Evolutionary conservation across 1,140 invertebrate genomes (phyloP).

Genomic region (Mylabris phalerata): DNA sequence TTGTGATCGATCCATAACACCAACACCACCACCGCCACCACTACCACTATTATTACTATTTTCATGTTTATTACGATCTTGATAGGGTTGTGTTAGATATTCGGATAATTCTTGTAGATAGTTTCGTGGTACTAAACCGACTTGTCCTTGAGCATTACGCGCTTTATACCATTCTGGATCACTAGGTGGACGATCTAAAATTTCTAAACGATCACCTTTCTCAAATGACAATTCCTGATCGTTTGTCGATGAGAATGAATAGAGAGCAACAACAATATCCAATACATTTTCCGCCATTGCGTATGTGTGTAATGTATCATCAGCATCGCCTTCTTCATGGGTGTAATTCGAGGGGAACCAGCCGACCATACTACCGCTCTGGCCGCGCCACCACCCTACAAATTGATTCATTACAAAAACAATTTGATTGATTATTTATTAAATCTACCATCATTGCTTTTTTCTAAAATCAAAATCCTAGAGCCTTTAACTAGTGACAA

Average conservation of each 20-base stretch:
- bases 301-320: conserved; percentile 82
- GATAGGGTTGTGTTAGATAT: conserved; percentile 76
- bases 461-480: conserved; percentile 91
- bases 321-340: conserved; percentile 76
- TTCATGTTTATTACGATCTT: conserved; percentile 51
- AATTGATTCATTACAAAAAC: not conserved
- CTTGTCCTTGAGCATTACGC: conserved; percentile 81
- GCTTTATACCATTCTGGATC: conserved; percentile 99
- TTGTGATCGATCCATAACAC: conserved; percentile 37
- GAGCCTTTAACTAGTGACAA: conserved; percentile 84
- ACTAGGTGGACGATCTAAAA: conserved; percentile 87
- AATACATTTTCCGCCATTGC: conserved; percentile 88
- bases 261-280: conserved; percentile 90
- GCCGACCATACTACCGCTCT: conserved; percentile 73
- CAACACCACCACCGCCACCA: too few species aligned
- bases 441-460: conserved; percentile 81
- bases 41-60: conserved; percentile 16
- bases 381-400: conserved; percentile 92
- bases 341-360: conserved; percentile 98
- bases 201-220: conserved; percentile 91
- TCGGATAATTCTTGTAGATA: conserved; percentile 89
- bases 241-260: conserved; percentile 90
- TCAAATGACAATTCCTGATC: conserved; percentile 96
- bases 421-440: conserved; percentile 11
- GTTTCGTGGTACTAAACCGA: conserved; percentile 93